Evolutionary conservation across 2,888 invertebrate species (phyloP).

Genomic region (Drosophila mimetica): DNA sequence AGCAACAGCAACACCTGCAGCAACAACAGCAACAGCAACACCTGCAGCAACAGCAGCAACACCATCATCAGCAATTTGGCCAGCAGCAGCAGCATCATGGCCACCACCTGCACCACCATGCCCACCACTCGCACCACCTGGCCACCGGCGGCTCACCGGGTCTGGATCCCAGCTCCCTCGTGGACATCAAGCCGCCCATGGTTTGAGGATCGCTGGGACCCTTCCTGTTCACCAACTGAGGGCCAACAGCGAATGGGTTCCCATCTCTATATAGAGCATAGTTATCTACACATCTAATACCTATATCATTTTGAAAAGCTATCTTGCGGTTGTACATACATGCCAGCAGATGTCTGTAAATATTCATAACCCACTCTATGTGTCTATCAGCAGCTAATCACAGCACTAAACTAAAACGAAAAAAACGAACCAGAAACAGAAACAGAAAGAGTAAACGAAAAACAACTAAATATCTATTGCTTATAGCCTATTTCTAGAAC

Average conservation of each 20-base stretch:
- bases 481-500: conserved; percentile 29
- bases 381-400: conserved; percentile 16
- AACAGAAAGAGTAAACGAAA: not conserved
- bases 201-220: conserved; percentile 88
- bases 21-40: conserved; percentile 72
- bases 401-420: conserved; percentile 11
- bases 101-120: conserved; percentile 77
- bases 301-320: conserved; percentile 4
- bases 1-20: conserved; percentile 73
- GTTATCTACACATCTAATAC: not conserved
- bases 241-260: conserved; percentile 61
- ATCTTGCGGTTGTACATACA: conserved; percentile 24
- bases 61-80: conserved; percentile 60
- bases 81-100: conserved; percentile 66
- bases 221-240: conserved; percentile 84
- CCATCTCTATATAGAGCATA: conserved; percentile 25
- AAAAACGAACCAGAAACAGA: too few species aligned
- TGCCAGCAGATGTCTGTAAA: conserved; percentile 25
- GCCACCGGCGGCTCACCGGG: conserved; percentile 85
- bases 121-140: conserved; percentile 81
- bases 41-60: conserved; percentile 79
- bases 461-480: conserved; percentile 14
- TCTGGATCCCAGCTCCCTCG: conserved; percentile 85
- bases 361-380: conserved; percentile 20
- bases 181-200: conserved; percentile 89